Base-by-base conservation (phyloP, 2,888 invertebrate species). In the Spicauda simplicius region DNA sequence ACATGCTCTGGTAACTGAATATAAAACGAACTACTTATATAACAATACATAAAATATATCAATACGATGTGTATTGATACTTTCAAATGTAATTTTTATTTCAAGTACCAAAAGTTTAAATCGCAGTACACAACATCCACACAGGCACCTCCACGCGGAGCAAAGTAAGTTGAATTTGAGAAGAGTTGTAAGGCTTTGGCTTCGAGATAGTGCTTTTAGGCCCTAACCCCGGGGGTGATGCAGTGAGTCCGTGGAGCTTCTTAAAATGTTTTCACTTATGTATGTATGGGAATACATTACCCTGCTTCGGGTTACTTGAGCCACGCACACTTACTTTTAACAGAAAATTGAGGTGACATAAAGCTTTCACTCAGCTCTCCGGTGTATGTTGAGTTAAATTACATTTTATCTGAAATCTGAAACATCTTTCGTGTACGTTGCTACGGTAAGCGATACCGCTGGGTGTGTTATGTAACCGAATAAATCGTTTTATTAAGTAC, bases 151-250 rank as follows among this genome's bases (percentile, higher is more conserved):
- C 83, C 80, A 85, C 84, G 84, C 82, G 83, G 88, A 90, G 91
- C 83, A 90, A 92, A 93, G 91, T 92, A 92, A 93, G 90, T 92
- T 88, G 93, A 91, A 93, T 93, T 93, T 89, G 91, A 91, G 93
- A 91, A 90, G 93, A 93, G 91, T 92, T 93, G 92, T 92, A 91
- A 90, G 90, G 92, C 93, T 92, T 92, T 91, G 91, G 90, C 91
- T 91, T 82, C 78, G 90, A 90, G 93, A 93, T 93, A 93, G 93
- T 93, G 93, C 93, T 93, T 93, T 93, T 93, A 93, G 93, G 93
- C 91, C 90, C 90, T 91, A 91, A 91, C 92, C 93, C 93, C 93
- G 84, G 85, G 91, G 93, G 93, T 91, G 91, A 87, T 89, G 90
- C 91, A 91, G 90, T 83, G 87, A 87, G 91, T 88, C 91, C 91